Evolutionary conservation across 2,797 vertebrate species (phyloP), one percentile per base, ranked within the genome.

Genomic region (Bovichtus variegatus): DNA sequence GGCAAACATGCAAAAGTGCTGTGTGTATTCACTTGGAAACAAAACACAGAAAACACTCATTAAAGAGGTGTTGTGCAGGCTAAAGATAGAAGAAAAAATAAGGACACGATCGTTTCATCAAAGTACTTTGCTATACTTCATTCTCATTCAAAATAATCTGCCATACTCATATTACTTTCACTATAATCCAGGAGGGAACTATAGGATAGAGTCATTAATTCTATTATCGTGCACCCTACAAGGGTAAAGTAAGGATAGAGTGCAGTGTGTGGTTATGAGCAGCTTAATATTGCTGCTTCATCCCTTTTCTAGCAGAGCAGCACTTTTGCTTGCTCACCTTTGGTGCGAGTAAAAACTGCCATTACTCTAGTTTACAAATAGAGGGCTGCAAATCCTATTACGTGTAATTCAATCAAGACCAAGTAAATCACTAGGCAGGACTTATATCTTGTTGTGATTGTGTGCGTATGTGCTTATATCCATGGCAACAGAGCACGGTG

Each of bases 311-410:
- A 64, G 18, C 46, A 59, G 59, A 80, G 55, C 81, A 41, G 65
- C 49, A 55, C 63, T 76, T 77, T 65, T 60, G 44, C 55, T 54
- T 78, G 57, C 63, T 80, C 86, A 83, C 72, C 59, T 83, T 70
- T 78, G 49, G 76, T 19, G 18, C 41, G 68, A 59, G 70, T 81
- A 78, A 83, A 83, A 86, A 67, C 46, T 72, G 64, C 59, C 69
- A 67, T 86, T 81, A 50, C 74, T 90, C 60, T 58, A 76, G 77
- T 83, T 89, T 29, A 86, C 80, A 82, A 81, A 76, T 27, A 58
- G 46, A 74, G 43, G 71, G 49, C 67, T 71, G 73, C 36, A 87
- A 91, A 91, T 89, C 83, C 84, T 58, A 59, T 86, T 81, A 82
- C 2, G 15, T 38, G 53, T 75, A 85, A 91, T 87, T 81, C 69